A percentile compares a stretch with the other conserved stretches of the same genome.
Conservation (phyloP, 2,113 vertebrate genomes). For the Ranitomeya imitator region DNA sequence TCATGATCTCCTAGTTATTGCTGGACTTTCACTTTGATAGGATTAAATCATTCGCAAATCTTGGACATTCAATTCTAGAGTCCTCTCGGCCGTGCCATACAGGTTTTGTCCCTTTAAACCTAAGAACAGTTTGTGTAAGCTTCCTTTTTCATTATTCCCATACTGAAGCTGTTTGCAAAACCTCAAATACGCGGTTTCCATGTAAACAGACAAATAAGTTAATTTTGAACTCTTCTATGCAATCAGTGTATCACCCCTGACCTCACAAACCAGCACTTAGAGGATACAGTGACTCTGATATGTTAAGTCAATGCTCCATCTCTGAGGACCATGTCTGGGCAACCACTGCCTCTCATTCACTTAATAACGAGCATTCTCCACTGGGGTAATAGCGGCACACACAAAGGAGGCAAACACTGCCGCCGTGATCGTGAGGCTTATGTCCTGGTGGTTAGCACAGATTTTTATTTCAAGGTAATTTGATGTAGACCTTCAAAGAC, state of each 20-base stretch:
- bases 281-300: conserved; percentile 14
- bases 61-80: too few species aligned
- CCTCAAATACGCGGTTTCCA: not conserved
- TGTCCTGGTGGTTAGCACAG: conserved; percentile 60
- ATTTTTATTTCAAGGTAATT: conserved; percentile 63
- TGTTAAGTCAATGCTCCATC: conserved; percentile 23
- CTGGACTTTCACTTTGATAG: too few species aligned
- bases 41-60: too few species aligned
- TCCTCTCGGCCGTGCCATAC: not conserved
- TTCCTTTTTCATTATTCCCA: too few species aligned
- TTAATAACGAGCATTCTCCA: not conserved
- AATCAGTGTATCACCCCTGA: not conserved
- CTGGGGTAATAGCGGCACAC: conserved; percentile 42
- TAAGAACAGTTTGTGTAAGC: too few species aligned
- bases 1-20: too few species aligned
- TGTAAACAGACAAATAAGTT: not conserved
- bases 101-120: not conserved
- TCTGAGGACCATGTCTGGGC: conserved; percentile 4
- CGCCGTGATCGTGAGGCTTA: conserved; percentile 47
- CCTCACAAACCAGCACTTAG: conserved; percentile 15
- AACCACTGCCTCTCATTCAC: conserved; percentile 42
- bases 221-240: not conserved
- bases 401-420: conserved; percentile 1
- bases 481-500: conserved; percentile 63
- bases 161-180: not conserved